phyloP scores from a whole-genome alignment of 1,140 invertebrate species.

The Anastrepha obliqua region DNA sequence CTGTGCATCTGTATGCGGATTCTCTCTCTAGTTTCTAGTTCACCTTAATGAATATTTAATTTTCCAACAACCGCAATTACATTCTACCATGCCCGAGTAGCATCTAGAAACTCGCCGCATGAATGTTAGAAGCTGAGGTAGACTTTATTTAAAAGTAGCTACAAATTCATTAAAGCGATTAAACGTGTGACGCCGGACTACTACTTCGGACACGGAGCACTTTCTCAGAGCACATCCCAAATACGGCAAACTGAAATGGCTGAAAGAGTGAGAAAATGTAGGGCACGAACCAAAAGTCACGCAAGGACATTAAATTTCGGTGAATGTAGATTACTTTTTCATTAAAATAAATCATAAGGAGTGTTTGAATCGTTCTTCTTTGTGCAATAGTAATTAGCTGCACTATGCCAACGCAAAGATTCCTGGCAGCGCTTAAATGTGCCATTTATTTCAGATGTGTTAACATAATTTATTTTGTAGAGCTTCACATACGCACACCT shows the following conservation, averaged over 20 bases:
- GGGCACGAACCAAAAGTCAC: background rate
- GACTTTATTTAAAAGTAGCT: background rate
- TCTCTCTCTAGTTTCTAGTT: no score
- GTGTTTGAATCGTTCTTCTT: background rate
- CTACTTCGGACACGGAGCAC: background rate
- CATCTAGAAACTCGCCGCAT: background rate
- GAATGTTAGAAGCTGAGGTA: background rate
- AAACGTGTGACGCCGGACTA: background rate
- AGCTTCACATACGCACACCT: no score
- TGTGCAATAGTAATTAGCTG: no score
- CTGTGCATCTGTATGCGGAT: background rate
- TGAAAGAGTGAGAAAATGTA: background rate
- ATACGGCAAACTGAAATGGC: background rate
- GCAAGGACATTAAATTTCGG: background rate
- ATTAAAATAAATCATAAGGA: background rate
- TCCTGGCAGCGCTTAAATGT: no score
- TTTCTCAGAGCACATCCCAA: background rate
- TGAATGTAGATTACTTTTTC: background rate
- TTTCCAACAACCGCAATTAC: background rate
- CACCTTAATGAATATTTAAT: conserved; percentile 36
- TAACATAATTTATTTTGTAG: no score
- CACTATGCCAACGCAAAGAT: no score
- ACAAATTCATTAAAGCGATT: conserved; percentile 16
- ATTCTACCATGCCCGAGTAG: background rate
- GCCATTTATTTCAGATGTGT: no score